Evolutionary conservation across 2,113 vertebrate species (phyloP), one percentile per base, ranked within the genome.

Genomic region (Tachysurus fulvidraco): DNA sequence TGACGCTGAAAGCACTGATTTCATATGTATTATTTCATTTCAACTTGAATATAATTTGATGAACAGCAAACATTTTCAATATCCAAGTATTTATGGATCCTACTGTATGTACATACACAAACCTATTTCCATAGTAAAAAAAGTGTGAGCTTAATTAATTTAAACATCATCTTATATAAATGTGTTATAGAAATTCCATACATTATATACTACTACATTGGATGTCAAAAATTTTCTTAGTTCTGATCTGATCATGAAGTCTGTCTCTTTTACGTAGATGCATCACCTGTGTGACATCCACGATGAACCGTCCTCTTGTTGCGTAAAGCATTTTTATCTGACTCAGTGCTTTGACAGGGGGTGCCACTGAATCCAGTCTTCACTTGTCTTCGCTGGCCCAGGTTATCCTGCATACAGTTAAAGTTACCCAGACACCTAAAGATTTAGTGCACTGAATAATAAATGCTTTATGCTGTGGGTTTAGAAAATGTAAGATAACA

Each of bases 281-380:
- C 17, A 21, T 87, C 82, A 95, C 95, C 94, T 91, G 90, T 95
- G 88, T 93, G 93, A 89, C 94, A 95, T 28, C 94, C 94, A 7
- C 92, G 92, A 52, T 93, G 94, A 44, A 94, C 94, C 0, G 95
- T 95, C 91, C 94, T 95, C 92, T 95, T 94, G 89, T 90, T 94
- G 5, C 95, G 94, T 30, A 92, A 92, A 60, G 92, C 87, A 46
- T 93, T 95, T 88, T 93, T 89, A 28, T 96, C 96, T 12, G 94
- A 91, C 28, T 97, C 96, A 0, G 94, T 93, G 73, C 95, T 94
- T 83, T 96, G 93, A 90, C 95, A 94, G 11, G 96, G 90, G 2
- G 96, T 94, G 13, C 96, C 96, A 0, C 94, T 95, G 90, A 97
- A 96, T 30, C 96, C 95, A 62, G 95, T 93, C 91, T 96, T 95